Evolutionary conservation across 23 tunicate species (phyloP).

Genomic region (Corella eumyota): DNA sequence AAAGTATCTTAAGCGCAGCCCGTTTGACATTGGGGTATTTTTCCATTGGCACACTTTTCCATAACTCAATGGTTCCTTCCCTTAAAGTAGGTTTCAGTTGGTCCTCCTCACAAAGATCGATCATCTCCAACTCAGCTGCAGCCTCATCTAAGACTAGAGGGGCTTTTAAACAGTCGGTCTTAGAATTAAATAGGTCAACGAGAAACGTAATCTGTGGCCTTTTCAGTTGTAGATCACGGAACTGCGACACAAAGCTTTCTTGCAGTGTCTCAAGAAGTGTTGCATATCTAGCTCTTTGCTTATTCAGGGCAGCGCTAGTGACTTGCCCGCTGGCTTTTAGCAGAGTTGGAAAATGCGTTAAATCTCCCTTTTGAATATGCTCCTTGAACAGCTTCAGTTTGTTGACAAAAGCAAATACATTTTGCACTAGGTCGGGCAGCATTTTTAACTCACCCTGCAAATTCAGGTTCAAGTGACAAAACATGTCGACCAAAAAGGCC

Average conservation of each 20-base stretch:
- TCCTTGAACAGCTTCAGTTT: constrained; percentile 46
- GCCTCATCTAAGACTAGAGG: no score
- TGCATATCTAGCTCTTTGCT: constrained; percentile 30
- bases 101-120: constrained; percentile 42
- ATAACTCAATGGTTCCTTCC: constrained; percentile 31
- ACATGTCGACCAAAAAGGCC: neutral
- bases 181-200: constrained; percentile 31
- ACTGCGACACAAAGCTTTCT: constrained; percentile 30
- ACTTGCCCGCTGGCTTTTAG: constrained; percentile 37
- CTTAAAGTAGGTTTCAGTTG: constrained; percentile 36
- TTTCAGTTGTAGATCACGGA: constrained; percentile 41
- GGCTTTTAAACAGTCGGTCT: constrained; percentile 31
- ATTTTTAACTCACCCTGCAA: constrained; percentile 42
- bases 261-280: constrained; percentile 36
- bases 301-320: constrained; percentile 20
- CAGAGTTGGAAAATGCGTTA: constrained; percentile 25
- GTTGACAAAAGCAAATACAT: constrained; percentile 31
- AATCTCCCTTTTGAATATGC: constrained; percentile 32
- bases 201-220: constrained; percentile 34
- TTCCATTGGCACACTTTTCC: constrained; percentile 27
- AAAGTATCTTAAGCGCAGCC: no score
- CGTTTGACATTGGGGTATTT: constrained; percentile 39
- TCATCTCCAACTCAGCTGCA: constrained; percentile 39
- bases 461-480: constrained; percentile 29
- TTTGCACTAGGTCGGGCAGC: constrained; percentile 42